Evolutionary conservation across 2,888 invertebrate species (phyloP).

Genomic region (Alloplasta piceator): DNA sequence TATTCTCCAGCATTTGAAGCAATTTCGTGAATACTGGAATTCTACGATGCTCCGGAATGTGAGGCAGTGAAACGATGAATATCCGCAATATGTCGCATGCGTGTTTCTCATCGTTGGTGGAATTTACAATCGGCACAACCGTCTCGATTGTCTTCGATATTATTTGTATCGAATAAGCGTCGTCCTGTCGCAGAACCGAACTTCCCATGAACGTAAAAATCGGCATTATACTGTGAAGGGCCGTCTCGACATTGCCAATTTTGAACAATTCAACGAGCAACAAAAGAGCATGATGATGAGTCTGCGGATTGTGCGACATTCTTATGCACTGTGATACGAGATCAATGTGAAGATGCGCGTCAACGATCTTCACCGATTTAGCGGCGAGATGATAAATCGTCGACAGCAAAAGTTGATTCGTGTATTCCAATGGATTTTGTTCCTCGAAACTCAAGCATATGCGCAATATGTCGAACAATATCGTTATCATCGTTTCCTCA

Average conservation of each 20-base stretch:
- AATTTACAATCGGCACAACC: conserved; percentile 91
- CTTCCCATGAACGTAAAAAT: conserved; percentile 99
- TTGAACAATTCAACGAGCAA: conserved; percentile 87
- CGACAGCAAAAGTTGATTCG: conserved; percentile 93
- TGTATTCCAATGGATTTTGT: conserved; percentile 93
- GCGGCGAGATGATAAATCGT: conserved; percentile 86
- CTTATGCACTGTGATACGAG: conserved; percentile 94
- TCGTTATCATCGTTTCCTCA: conserved; percentile 87
- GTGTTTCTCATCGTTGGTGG: conserved; percentile 80
- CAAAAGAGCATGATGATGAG: conserved; percentile 96
- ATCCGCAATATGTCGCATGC: conserved; percentile 91
- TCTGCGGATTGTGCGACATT: conserved; percentile 96
- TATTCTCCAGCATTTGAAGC: conserved; percentile 89
- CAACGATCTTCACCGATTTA: conserved; percentile 80
- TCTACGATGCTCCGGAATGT: conserved; percentile 97
- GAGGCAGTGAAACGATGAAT: conserved; percentile 95
- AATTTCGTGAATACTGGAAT: conserved; percentile 91
- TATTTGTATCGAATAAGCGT: conserved; percentile 97
- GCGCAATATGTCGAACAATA: conserved; percentile 91
- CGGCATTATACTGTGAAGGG: conserved; percentile 95
- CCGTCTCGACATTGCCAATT: conserved; percentile 76
- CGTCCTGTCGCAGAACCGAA: conserved; percentile 95
- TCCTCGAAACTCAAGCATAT: conserved; percentile 92
- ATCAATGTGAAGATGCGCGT: conserved; percentile 87
- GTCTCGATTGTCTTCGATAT: conserved; percentile 95